Evolutionary conservation across 1,140 invertebrate species (phyloP).

Genomic region (Physella acuta): DNA sequence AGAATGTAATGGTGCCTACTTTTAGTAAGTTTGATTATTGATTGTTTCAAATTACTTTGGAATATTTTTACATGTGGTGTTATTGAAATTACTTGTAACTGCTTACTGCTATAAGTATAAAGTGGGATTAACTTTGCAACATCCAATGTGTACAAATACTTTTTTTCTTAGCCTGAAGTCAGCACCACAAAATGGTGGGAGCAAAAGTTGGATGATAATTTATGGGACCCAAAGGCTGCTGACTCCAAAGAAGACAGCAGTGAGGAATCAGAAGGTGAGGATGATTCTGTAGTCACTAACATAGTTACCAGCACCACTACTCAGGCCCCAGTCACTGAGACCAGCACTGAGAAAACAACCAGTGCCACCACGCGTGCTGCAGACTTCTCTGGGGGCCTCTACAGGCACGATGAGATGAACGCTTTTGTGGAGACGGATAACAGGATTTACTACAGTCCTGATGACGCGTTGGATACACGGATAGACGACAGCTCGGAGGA

Average conservation of each 20-base stretch:
- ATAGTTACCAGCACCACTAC: neutral
- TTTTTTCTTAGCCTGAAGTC: neutral
- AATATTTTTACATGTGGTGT: no score
- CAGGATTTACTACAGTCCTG: neutral
- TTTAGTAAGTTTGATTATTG: no score
- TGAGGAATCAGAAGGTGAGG: neutral
- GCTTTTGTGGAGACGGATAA: conserved; percentile 15
- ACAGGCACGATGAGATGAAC: conserved; percentile 7
- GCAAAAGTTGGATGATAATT: conserved; percentile 11
- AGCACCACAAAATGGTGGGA: conserved; percentile 19
- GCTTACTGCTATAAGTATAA: neutral
- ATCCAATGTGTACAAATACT: neutral
- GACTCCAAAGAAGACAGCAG: neutral
- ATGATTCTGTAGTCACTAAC: neutral
- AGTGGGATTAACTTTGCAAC: neutral
- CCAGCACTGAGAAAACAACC: neutral
- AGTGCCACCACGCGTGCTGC: neutral
- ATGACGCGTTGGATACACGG: neutral
- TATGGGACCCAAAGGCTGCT: conserved; percentile 5
- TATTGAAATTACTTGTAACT: neutral
- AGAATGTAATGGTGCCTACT: no score
- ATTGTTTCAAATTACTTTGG: no score
- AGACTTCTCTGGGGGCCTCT: neutral
- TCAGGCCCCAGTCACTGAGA: neutral
- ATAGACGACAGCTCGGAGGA: neutral